phyloP scores from a whole-genome alignment of 2,888 invertebrate species.

The Calliscelio sp. region DNA sequence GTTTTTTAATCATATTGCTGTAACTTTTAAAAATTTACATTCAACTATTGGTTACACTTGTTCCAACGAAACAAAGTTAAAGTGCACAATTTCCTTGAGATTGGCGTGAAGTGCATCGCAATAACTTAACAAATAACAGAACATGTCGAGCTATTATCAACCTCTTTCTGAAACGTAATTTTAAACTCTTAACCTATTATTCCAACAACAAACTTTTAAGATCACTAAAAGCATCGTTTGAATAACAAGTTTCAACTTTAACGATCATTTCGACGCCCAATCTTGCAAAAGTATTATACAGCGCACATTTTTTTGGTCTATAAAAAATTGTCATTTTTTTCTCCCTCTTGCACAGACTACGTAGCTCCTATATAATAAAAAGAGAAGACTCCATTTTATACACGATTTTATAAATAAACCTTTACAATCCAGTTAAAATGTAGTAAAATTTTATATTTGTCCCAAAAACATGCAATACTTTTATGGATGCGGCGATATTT shows the following conservation, averaged over 20 bases:
- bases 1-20: too few species aligned
- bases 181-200: slow-evolving; percentile 43
- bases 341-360: too few species aligned
- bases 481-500: too few species aligned
- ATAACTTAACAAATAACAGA: background rate
- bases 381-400: too few species aligned
- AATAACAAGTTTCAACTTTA: slow-evolving; percentile 39
- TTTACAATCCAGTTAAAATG: too few species aligned
- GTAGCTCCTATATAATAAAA: too few species aligned
- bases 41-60: too few species aligned
- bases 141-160: slow-evolving; percentile 28
- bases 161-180: slow-evolving; percentile 19
- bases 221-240: slow-evolving; percentile 33
- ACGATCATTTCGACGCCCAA: slow-evolving; percentile 25
- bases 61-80: too few species aligned
- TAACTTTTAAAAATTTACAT: too few species aligned
- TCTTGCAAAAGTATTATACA: background rate
- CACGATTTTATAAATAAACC: too few species aligned
- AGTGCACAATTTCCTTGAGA: background rate
- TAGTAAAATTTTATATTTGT: too few species aligned
- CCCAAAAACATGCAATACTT: too few species aligned
- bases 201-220: slow-evolving; percentile 38
- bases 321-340: slow-evolving; percentile 4
- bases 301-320: background rate
- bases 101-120: background rate